Conservation (phyloP, 2,888 invertebrate genomes). For the Pinctada fucata region DNA sequence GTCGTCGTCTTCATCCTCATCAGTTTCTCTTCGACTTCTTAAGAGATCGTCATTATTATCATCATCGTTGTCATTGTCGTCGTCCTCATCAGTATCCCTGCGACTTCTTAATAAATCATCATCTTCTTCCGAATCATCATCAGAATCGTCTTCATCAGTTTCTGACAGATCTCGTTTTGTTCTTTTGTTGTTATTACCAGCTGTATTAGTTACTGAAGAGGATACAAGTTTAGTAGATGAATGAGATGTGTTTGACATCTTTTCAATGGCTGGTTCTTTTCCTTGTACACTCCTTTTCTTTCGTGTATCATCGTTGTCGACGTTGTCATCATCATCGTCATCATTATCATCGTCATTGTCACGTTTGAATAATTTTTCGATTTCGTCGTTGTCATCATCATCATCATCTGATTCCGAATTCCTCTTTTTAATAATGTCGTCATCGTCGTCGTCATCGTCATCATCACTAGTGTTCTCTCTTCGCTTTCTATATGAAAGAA, state of each 20-base stretch:
- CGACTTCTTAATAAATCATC: background rate
- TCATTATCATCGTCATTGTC: slow-evolving; percentile 3
- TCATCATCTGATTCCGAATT: background rate
- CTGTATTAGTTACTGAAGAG: background rate
- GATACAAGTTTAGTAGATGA: too few relatives aligned
- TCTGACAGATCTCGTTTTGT: background rate
- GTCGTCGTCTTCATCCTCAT: slow-evolving; percentile 23
- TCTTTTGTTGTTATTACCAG: background rate
- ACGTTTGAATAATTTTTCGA: background rate
- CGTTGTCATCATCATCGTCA: slow-evolving; percentile 8
- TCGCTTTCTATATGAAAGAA: background rate
- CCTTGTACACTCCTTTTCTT: background rate
- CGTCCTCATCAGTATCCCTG: background rate
- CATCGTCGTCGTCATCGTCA: slow-evolving; percentile 11
- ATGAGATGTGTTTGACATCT: background rate
- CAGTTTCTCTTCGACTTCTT: background rate
- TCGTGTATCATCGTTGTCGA: too few relatives aligned
- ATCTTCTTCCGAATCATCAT: slow-evolving; percentile 6
- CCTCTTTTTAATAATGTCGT: background rate
- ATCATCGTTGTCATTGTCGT: background rate
- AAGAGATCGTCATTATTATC: slow-evolving; percentile 10
- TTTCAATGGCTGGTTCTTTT: background rate
- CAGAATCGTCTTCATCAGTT: background rate
- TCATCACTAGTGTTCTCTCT: slow-evolving; percentile 1
- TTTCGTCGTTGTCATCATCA: slow-evolving; percentile 2